A percentile compares a stretch with the other conserved stretches of the same genome.
These are phyloP conservation scores for Triplophysa yarkandensis DNA, from an alignment of 2,797 vertebrate genomes.

Conservation along the genomic window DNA sequence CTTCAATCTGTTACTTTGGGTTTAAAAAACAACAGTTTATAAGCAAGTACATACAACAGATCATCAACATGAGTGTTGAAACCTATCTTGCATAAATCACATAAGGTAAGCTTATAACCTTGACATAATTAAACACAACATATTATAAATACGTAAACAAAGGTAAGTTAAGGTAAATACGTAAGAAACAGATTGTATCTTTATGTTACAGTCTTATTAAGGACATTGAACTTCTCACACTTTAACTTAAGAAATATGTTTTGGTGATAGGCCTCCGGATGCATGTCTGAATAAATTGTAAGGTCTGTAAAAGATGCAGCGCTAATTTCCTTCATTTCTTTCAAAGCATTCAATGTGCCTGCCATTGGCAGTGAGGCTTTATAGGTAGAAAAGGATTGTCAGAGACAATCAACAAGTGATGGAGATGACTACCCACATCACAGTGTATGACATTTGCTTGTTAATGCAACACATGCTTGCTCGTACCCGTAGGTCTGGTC, in stretches of 20 bases:
- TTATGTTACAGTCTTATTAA: neutral
- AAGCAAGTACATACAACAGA: too few relatives aligned
- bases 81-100: too few relatives aligned
- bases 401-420: constrained; percentile 4
- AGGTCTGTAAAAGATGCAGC: constrained; percentile 50
- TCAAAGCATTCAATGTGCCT: constrained; percentile 28
- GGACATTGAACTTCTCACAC: neutral
- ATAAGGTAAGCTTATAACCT: too few relatives aligned
- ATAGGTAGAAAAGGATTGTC: constrained; percentile 17
- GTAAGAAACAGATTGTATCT: too few relatives aligned
- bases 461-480: constrained; percentile 1
- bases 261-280: constrained; percentile 1
- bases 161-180: too few relatives aligned
- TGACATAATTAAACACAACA: too few relatives aligned
- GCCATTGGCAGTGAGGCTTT: constrained; percentile 21
- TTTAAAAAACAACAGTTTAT: too few relatives aligned
- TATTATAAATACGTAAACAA: too few relatives aligned
- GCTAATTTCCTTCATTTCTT: too few relatives aligned
- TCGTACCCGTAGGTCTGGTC: neutral
- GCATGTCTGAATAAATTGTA: constrained; percentile 38
- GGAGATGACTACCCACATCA: neutral
- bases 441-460: neutral
- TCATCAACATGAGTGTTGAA: too few relatives aligned
- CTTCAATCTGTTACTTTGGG: too few relatives aligned
- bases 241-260: neutral